These are phyloP conservation scores for Beaufortia kweichowensis DNA, from an alignment of 2,113 vertebrate genomes.

Conservation along the genomic window DNA sequence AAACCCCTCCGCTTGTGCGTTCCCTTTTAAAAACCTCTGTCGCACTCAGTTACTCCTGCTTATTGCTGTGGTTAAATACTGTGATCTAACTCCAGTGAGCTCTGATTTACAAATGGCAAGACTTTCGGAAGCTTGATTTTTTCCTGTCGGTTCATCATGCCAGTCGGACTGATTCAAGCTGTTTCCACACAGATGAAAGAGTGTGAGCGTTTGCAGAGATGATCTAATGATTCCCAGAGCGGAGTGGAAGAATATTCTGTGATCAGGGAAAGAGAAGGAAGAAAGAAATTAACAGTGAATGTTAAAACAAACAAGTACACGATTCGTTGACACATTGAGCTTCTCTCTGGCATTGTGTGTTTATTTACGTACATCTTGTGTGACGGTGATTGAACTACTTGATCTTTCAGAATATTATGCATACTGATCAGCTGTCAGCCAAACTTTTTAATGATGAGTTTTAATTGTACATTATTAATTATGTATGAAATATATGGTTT, in stretches of 20 bases:
- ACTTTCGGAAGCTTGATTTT: constrained; percentile 29
- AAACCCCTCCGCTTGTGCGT: constrained; percentile 15
- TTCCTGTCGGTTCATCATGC: not conserved
- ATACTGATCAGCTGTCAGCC: not conserved
- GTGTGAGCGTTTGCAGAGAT: constrained; percentile 8
- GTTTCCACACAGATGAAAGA: constrained; percentile 41
- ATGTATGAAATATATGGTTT: too few relatives aligned
- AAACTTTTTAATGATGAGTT: too few relatives aligned
- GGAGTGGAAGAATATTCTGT: constrained; percentile 27
- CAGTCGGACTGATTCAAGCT: constrained; percentile 1
- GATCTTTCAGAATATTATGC: not conserved
- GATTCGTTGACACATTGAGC: constrained; percentile 26
- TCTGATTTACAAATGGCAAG: constrained; percentile 20
- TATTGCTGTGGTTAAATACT: constrained; percentile 38
- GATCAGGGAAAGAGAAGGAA: constrained; percentile 21
- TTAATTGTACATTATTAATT: too few relatives aligned
- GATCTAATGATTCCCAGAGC: constrained; percentile 40
- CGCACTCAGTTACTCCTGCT: constrained; percentile 33
- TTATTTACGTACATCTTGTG: constrained; percentile 21
- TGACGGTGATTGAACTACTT: constrained; percentile 31
- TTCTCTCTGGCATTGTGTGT: constrained; percentile 31
- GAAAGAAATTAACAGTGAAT: constrained; percentile 13
- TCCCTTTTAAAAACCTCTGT: constrained; percentile 19
- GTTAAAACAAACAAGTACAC: constrained; percentile 30
- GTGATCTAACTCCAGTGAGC: constrained; percentile 17